Evolutionary conservation across 2,113 vertebrate genomes (phyloP).

Genomic region (Bujurquina vittata): DNA sequence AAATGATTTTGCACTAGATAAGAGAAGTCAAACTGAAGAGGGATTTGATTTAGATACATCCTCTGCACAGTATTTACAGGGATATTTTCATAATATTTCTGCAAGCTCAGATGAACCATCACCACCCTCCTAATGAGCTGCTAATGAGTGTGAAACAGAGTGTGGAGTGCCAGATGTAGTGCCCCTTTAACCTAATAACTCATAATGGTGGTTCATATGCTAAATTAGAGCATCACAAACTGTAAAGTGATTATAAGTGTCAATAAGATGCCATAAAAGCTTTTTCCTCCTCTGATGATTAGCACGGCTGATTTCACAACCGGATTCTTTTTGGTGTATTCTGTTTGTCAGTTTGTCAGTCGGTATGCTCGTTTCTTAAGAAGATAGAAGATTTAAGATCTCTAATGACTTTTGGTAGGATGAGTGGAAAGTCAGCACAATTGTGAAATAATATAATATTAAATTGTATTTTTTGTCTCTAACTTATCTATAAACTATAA

Average conservation of each 20-base stretch:
- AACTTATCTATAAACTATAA: background rate
- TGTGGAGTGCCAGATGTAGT: slow-evolving; percentile 58
- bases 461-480: background rate
- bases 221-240: slow-evolving; percentile 44
- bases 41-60: slow-evolving; percentile 1
- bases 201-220: slow-evolving; percentile 41
- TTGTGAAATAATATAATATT: background rate
- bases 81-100: slow-evolving; percentile 58
- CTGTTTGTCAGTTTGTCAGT: background rate
- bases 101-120: slow-evolving; percentile 42
- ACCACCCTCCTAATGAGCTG: slow-evolving; percentile 58
- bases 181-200: slow-evolving; percentile 62
- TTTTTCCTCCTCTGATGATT: slow-evolving; percentile 22
- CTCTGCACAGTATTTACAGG: slow-evolving; percentile 14
- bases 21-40: background rate
- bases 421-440: background rate
- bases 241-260: slow-evolving; percentile 43
- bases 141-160: slow-evolving; percentile 65
- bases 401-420: background rate
- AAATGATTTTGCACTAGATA: background rate
- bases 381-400: background rate
- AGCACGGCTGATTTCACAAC: slow-evolving; percentile 23
- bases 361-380: background rate
- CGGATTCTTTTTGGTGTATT: background rate
- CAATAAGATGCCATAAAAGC: slow-evolving; percentile 35